These are phyloP conservation scores for Cosmia pyralina DNA, from an alignment of 2,888 invertebrate species.

Conservation along the genomic window DNA sequence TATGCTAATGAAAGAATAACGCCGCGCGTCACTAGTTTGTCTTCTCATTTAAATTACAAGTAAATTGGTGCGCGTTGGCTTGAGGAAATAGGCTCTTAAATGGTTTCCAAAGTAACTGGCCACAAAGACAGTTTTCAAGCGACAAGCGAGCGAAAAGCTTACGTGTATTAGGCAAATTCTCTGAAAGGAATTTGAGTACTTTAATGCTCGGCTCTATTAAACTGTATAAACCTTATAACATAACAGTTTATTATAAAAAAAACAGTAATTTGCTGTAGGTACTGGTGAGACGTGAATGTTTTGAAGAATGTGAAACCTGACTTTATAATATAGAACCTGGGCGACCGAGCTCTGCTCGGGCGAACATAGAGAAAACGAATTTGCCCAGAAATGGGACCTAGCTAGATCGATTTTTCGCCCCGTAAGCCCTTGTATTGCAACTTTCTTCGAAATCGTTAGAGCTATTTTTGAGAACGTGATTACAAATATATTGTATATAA, in stretches of 20 bases:
- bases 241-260: slow-evolving; percentile 3
- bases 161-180: slow-evolving; percentile 46
- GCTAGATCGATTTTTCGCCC: no score
- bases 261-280: slow-evolving; percentile 9
- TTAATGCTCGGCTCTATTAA: slow-evolving; percentile 6
- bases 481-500: no score
- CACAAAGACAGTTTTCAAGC: slow-evolving; percentile 48
- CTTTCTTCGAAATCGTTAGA: no score
- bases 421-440: no score
- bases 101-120: slow-evolving; percentile 37
- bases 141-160: slow-evolving; percentile 41
- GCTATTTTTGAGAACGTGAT: no score
- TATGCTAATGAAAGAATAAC: slow-evolving; percentile 47
- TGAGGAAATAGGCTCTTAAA: slow-evolving; percentile 44
- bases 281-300: slow-evolving; percentile 31
- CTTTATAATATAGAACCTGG: no score
- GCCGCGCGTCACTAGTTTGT: slow-evolving; percentile 38
- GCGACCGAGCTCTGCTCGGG: no score
- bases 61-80: slow-evolving; percentile 31
- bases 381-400: no score
- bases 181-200: slow-evolving; percentile 30
- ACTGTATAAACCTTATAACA: background rate
- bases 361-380: no score
- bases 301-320: slow-evolving; percentile 38
- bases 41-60: slow-evolving; percentile 56